phyloP scores from a whole-genome alignment of 2,113 vertebrate species.

The Pseudorhombus dupliciocellatus region DNA sequence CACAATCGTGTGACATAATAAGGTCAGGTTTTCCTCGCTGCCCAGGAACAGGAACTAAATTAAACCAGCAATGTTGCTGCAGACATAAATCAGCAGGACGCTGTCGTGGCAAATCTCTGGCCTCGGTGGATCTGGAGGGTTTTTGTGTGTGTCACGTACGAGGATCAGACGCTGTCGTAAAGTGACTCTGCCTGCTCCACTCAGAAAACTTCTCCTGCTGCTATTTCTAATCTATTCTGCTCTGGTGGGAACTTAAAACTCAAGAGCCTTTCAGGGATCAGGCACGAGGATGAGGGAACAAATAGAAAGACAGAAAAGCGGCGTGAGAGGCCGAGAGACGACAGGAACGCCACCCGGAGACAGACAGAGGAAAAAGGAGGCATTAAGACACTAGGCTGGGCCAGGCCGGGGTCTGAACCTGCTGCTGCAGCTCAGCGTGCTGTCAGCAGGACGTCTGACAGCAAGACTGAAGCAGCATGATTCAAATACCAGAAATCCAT shows the following conservation, averaged over 20 bases:
- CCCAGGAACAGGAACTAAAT: conserved; percentile 6
- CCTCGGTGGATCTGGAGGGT: no score
- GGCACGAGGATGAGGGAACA: not conserved
- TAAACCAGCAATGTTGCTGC: not conserved
- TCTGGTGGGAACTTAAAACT: no score
- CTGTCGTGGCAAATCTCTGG: not conserved
- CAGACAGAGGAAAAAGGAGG: conserved; percentile 49
- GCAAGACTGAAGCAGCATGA: conserved; percentile 22
- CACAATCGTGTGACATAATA: not conserved
- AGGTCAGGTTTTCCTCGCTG: not conserved
- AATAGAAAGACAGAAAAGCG: not conserved
- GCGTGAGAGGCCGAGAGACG: not conserved
- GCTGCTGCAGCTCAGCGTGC: conserved; percentile 61
- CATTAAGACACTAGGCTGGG: conserved; percentile 42
- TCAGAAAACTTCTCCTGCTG: not conserved
- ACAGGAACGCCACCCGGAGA: conserved; percentile 6
- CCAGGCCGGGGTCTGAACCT: conserved; percentile 67
- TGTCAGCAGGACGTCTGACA: conserved; percentile 66
- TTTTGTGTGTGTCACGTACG: conserved; percentile 27
- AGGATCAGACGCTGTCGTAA: conserved; percentile 36
- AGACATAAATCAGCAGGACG: conserved; percentile 11
- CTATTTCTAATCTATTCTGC: no score
- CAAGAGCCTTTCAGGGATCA: not conserved
- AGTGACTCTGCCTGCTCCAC: not conserved
- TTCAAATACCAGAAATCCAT: not conserved